phyloP scores from a whole-genome alignment of 2,113 vertebrate genomes.

The Cebidichthys violaceus region DNA sequence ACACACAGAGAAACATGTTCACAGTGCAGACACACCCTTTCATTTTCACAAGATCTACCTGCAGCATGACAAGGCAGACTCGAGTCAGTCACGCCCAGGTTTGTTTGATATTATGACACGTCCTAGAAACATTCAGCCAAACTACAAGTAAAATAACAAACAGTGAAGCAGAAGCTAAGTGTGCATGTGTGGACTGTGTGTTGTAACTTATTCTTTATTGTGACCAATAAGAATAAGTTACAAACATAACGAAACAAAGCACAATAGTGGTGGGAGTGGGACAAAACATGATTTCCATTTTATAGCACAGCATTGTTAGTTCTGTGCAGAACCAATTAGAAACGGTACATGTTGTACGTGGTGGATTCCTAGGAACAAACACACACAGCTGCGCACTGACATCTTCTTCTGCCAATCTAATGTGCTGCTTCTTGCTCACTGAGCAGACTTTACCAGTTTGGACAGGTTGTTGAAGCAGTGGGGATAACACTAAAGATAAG shows the following conservation, averaged over 20 bases:
- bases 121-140: slow-evolving; percentile 27
- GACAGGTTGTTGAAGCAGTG: slow-evolving; percentile 24
- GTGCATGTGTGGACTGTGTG: background rate
- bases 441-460: slow-evolving; percentile 30
- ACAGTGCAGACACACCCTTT: slow-evolving; percentile 53
- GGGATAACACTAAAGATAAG: background rate
- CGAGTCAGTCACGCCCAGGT: slow-evolving; percentile 35
- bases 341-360: background rate
- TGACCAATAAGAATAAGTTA: background rate
- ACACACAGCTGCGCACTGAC: background rate
- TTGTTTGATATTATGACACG: slow-evolving; percentile 1
- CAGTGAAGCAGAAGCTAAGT: background rate
- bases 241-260: background rate
- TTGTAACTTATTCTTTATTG: background rate
- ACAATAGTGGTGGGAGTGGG: background rate
- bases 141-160: background rate
- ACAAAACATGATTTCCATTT: background rate
- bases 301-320: background rate
- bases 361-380: background rate
- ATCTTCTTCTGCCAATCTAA: background rate
- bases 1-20: background rate
- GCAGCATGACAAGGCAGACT: slow-evolving; percentile 30
- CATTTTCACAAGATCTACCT: slow-evolving; percentile 11
- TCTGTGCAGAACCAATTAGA: background rate
- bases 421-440: background rate